Evolutionary conservation across 2,888 invertebrate genomes (phyloP).

Genomic region (Conomelus anceps): DNA sequence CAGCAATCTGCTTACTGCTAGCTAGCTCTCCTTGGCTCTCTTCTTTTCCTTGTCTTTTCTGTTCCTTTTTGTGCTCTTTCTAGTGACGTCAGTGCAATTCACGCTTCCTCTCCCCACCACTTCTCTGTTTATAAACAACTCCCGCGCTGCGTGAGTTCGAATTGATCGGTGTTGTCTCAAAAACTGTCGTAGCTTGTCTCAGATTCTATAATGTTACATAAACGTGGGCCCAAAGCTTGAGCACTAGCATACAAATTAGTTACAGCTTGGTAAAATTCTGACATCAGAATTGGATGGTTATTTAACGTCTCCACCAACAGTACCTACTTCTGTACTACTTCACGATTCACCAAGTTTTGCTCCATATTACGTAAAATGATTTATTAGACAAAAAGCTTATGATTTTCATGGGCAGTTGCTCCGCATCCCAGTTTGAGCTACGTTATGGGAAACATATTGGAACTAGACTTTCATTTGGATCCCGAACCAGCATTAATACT

Average conservation of each 20-base stretch:
- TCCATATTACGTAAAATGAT: too few species aligned
- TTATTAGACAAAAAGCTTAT: too few species aligned
- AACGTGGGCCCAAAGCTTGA: background rate
- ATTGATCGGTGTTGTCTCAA: background rate
- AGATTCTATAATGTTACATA: background rate
- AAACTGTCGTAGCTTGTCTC: background rate
- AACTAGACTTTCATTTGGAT: too few species aligned
- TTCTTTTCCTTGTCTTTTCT: too few species aligned
- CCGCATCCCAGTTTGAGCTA: too few species aligned
- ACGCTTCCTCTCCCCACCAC: background rate
- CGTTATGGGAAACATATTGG: too few species aligned
- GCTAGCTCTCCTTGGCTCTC: background rate
- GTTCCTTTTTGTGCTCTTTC: background rate
- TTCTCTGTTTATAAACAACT: background rate
- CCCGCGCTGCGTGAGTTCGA: background rate
- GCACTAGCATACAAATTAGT: background rate
- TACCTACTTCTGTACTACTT: too few species aligned
- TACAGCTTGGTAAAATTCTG: background rate
- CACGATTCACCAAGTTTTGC: too few species aligned
- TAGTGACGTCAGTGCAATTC: background rate
- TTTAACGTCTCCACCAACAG: too few species aligned
- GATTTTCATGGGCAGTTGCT: too few species aligned
- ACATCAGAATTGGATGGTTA: background rate
- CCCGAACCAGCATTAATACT: too few species aligned
- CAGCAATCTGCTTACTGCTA: background rate